Percentiles rank a stretch among this genome's conserved stretches.
Conservation (phyloP, 2,113 vertebrate genomes). For the Pelvicachromis taeniatus region DNA sequence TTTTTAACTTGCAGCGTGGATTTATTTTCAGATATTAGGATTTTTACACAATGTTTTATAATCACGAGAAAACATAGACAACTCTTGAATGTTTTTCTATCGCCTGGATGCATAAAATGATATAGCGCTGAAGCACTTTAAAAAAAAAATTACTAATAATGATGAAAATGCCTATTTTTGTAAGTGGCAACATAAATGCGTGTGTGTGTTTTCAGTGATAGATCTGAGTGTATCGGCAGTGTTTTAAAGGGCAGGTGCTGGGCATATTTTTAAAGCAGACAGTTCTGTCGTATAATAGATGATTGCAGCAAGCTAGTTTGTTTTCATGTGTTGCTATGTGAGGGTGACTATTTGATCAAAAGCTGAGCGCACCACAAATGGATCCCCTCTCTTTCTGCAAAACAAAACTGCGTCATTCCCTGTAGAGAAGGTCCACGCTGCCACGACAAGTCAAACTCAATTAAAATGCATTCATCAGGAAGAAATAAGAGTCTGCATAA, state of each 20-base stretch:
- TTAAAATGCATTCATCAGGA: background rate
- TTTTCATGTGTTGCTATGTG: background rate
- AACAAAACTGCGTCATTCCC: background rate
- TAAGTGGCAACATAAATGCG: background rate
- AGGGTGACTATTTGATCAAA: background rate
- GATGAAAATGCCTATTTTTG: background rate
- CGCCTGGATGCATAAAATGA: background rate
- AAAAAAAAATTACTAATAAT: background rate
- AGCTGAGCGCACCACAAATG: background rate
- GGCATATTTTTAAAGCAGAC: background rate
- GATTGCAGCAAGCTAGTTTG: background rate
- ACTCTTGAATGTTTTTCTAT: background rate
- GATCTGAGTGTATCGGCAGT: background rate
- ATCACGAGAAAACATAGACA: background rate
- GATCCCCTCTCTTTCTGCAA: background rate
- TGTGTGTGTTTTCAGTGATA: background rate
- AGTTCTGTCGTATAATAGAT: background rate
- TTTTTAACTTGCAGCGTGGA: background rate
- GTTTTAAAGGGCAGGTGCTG: background rate
- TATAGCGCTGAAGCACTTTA: background rate
- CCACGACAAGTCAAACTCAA: background rate
- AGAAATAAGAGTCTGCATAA: background rate
- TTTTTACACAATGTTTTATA: background rate
- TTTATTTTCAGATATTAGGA: background rate
- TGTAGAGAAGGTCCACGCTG: background rate